Evolutionary conservation across 1,140 invertebrate species (phyloP).

Genomic region (Drosophila ercepeae): DNA sequence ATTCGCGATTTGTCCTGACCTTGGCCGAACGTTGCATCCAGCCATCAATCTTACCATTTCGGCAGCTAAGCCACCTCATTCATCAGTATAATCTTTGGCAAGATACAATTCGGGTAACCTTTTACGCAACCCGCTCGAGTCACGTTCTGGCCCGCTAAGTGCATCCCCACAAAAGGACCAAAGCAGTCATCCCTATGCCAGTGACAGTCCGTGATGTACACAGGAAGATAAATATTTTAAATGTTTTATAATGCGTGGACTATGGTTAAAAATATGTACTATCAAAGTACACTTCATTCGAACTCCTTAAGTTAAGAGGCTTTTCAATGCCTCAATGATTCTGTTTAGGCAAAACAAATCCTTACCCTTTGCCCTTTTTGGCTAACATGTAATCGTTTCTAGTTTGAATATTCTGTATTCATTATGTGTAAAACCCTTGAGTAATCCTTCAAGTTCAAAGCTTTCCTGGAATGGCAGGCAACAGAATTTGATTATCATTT

Average conservation of each 20-base stretch:
- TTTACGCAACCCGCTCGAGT: conserved; percentile 58
- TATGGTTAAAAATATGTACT: too few species aligned
- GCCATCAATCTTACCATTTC: conserved; percentile 57
- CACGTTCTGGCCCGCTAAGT: conserved; percentile 69
- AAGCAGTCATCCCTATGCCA: conserved; percentile 15
- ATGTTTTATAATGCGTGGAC: not conserved
- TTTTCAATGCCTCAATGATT: not conserved
- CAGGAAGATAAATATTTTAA: not conserved
- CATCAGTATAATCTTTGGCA: conserved; percentile 62
- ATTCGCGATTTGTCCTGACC: conserved; percentile 14
- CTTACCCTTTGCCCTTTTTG: not conserved
- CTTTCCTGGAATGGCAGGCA: not conserved
- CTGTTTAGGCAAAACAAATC: not conserved
- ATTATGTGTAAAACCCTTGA: not conserved
- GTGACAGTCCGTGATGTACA: conserved; percentile 9
- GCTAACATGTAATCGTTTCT: too few species aligned
- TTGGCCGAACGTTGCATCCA: conserved; percentile 6
- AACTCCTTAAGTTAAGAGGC: not conserved
- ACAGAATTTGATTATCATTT: too few species aligned
- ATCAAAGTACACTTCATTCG: too few species aligned
- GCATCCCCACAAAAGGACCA: conserved; percentile 47
- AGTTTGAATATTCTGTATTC: too few species aligned
- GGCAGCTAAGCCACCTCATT: conserved; percentile 44
- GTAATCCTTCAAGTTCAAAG: not conserved
- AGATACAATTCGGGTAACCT: conserved; percentile 54